Conservation (phyloP, 2,797 vertebrate species). For the Acestrorhynchus altus region DNA sequence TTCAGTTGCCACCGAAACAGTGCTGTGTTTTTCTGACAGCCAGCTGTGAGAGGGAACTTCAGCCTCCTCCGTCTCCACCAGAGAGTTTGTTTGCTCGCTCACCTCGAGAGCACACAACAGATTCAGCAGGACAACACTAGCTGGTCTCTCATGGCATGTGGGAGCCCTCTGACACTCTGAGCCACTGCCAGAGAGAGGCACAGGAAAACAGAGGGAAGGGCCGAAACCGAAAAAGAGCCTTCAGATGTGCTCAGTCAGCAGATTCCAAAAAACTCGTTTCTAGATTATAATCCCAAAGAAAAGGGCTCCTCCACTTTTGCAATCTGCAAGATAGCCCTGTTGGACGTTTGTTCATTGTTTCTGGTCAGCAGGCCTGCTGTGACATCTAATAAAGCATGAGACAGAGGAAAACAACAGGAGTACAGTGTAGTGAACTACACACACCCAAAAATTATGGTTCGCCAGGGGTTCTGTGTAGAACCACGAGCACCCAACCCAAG, state of each 20-base stretch:
- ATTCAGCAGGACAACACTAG: conserved; percentile 48
- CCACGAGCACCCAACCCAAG: too few relatives aligned
- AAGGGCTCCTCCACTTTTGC: conserved; percentile 12
- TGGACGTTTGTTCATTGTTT: too few relatives aligned
- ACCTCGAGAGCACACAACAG: conserved; percentile 44
- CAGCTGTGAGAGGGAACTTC: conserved; percentile 21
- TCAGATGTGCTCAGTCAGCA: conserved; percentile 24
- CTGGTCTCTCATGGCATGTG: conserved; percentile 3
- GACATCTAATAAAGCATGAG: too few relatives aligned
- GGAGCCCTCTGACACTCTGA: conserved; percentile 4
- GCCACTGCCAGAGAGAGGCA: neutral
- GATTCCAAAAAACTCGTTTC: conserved; percentile 9
- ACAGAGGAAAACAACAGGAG: too few relatives aligned
- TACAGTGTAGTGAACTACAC: too few relatives aligned
- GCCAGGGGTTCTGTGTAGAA: too few relatives aligned
- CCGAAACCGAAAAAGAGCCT: neutral
- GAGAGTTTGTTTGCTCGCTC: conserved; percentile 47
- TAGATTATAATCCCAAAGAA: neutral
- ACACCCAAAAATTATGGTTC: too few relatives aligned
- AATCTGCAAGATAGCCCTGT: too few relatives aligned
- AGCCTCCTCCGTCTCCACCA: neutral
- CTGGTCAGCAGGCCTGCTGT: too few relatives aligned
- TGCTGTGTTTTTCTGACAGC: conserved; percentile 29
- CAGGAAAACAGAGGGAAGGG: neutral
- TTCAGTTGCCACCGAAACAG: neutral